These are phyloP conservation scores for Physocephala rufipes DNA, from an alignment of 2,888 invertebrate genomes.

Conservation along the genomic window DNA sequence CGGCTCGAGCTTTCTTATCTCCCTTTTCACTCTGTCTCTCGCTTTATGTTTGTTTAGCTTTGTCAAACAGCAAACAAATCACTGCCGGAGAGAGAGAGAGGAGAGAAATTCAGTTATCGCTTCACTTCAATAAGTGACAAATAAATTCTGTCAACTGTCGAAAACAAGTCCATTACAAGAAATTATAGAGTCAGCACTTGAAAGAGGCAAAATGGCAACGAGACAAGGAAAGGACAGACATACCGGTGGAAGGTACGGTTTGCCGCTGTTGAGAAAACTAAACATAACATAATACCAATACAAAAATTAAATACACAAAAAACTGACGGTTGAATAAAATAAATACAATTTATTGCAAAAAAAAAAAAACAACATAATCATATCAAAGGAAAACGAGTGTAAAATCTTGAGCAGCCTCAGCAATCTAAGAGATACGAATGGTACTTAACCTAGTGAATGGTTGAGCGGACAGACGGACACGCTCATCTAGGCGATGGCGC, in stretches of 20 bases:
- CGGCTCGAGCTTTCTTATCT: not conserved
- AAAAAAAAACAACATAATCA: too few relatives aligned
- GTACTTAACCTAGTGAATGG: not conserved
- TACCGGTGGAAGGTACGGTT: not conserved
- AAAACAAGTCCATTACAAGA: slow-evolving; percentile 4
- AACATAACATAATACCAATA: too few relatives aligned
- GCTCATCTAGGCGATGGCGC: not conserved
- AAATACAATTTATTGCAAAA: too few relatives aligned
- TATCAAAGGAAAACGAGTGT: too few relatives aligned
- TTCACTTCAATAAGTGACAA: slow-evolving; percentile 5
- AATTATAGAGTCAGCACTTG: not conserved
- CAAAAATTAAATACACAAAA: too few relatives aligned
- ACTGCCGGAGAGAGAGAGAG: too few relatives aligned
- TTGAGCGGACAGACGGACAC: not conserved
- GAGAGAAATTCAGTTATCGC: slow-evolving; percentile 2
- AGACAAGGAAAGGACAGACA: not conserved
- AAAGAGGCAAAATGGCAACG: not conserved
- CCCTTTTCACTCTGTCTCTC: not conserved
- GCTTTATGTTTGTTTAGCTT: not conserved
- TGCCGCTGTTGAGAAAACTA: too few relatives aligned
- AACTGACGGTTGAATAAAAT: too few relatives aligned
- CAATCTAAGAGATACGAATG: not conserved
- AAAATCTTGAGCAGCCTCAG: not conserved
- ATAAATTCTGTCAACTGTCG: slow-evolving; percentile 7
- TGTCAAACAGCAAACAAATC: not conserved